phyloP scores from a whole-genome alignment of 2,888 invertebrate genomes.

The Drosophila imparisetae region DNA sequence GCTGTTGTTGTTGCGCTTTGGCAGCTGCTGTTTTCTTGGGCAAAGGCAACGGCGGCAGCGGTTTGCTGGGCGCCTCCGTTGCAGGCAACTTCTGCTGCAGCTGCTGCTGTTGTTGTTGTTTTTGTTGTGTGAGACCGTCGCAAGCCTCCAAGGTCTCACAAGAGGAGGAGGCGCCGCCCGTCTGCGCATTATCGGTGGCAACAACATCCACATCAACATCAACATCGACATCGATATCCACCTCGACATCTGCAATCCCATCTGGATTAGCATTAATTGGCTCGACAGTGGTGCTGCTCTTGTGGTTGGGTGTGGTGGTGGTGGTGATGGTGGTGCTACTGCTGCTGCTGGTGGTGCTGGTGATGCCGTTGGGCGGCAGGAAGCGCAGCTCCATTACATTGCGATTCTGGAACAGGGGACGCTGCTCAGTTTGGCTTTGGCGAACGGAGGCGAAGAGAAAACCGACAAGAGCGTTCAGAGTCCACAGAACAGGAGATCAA shows the following conservation, averaged over 20 bases:
- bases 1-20: slow-evolving; percentile 55
- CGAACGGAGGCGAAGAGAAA: slow-evolving; percentile 43
- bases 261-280: slow-evolving; percentile 28
- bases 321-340: slow-evolving; percentile 1
- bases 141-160: slow-evolving; percentile 82
- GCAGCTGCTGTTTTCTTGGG: slow-evolving; percentile 66
- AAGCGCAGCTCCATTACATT: slow-evolving; percentile 84
- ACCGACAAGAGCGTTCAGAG: not conserved
- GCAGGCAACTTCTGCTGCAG: slow-evolving; percentile 31
- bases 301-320: not conserved
- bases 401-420: slow-evolving; percentile 84
- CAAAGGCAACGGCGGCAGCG: slow-evolving; percentile 75
- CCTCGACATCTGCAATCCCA: slow-evolving; percentile 17
- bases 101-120: slow-evolving; percentile 13
- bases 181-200: slow-evolving; percentile 26
- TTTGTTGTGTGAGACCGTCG: slow-evolving; percentile 63
- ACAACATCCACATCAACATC: slow-evolving; percentile 11
- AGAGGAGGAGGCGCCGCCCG: slow-evolving; percentile 79
- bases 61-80: slow-evolving; percentile 76
- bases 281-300: not conserved
- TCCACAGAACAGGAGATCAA: slow-evolving; percentile 4
- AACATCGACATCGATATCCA: slow-evolving; percentile 29
- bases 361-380: slow-evolving; percentile 71
- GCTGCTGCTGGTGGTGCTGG: not conserved
- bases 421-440: slow-evolving; percentile 82